These are phyloP conservation scores for Copidosoma floridanum DNA, from an alignment of 1,140 invertebrate genomes.

Conservation along the genomic window DNA sequence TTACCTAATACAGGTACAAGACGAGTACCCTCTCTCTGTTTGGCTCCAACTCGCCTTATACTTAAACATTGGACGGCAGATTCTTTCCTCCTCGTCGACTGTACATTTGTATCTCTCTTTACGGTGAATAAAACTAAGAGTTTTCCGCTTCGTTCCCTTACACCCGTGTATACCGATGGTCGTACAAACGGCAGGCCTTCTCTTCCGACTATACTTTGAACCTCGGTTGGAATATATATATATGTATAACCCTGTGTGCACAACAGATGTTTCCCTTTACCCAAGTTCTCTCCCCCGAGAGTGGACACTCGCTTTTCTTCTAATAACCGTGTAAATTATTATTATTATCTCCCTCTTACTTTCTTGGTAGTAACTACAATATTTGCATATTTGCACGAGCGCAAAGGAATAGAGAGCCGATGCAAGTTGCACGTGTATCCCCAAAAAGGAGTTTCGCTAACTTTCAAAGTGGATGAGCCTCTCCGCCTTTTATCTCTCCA, in stretches of 20 bases:
- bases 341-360: conserved; percentile 23
- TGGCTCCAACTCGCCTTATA: conserved; percentile 54
- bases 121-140: too few species aligned
- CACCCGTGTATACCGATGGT: too few species aligned
- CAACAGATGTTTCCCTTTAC: not conserved
- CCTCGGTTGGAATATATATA: too few species aligned
- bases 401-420: not conserved
- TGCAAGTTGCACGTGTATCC: not conserved
- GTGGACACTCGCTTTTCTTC: conserved; percentile 28
- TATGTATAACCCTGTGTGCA: too few species aligned
- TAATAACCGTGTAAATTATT: conserved; percentile 43
- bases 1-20: too few species aligned
- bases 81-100: too few species aligned
- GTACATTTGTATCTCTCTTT: too few species aligned
- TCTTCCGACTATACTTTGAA: too few species aligned
- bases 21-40: conserved; percentile 46
- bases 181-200: too few species aligned
- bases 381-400: conserved; percentile 42
- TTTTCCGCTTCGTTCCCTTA: too few species aligned
- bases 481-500: too few species aligned
- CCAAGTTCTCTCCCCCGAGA: conserved; percentile 3
- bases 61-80: conserved; percentile 55
- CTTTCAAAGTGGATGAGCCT: conserved; percentile 34
- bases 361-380: too few species aligned
- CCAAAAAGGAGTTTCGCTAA: conserved; percentile 40